A percentile compares a stretch with the other conserved stretches of the same genome.
phyloP scores from a whole-genome alignment of 1,140 invertebrate species.

The Euwallacea similis region DNA sequence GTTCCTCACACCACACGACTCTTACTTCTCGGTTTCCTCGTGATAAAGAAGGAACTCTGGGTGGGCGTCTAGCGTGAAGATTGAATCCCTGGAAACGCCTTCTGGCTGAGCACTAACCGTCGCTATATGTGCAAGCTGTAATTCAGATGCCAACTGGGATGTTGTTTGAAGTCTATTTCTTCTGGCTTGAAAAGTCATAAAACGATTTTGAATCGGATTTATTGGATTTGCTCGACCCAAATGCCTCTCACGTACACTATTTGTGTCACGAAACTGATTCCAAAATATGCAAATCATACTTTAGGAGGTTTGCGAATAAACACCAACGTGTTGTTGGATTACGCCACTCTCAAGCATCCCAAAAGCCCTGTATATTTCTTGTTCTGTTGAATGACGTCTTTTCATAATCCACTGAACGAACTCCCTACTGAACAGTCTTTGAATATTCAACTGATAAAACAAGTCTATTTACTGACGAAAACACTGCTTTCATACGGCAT shows the following conservation, averaged over 20 bases:
- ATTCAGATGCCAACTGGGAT: background rate
- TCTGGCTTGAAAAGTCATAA: slow-evolving; percentile 2
- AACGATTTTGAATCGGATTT: background rate
- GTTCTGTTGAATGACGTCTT: background rate
- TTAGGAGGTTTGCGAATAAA: background rate
- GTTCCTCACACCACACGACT: no score
- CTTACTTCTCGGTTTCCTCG: no score
- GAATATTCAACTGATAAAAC: background rate
- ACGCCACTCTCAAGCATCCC: background rate
- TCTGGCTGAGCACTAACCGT: no score
- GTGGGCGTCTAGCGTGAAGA: no score
- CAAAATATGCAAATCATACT: background rate
- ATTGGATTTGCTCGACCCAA: background rate
- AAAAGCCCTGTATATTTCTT: background rate
- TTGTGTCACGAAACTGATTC: background rate
- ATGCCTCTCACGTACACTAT: background rate
- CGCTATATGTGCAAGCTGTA: background rate
- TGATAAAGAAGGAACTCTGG: no score
- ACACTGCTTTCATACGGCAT: background rate
- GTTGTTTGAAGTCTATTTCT: background rate
- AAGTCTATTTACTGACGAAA: background rate
- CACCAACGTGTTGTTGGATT: background rate
- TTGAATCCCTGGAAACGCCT: no score
- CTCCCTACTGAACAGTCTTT: background rate
- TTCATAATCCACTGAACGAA: background rate